phyloP scores from a whole-genome alignment of 2,113 vertebrate genomes.

The Theristicus caerulescens region DNA sequence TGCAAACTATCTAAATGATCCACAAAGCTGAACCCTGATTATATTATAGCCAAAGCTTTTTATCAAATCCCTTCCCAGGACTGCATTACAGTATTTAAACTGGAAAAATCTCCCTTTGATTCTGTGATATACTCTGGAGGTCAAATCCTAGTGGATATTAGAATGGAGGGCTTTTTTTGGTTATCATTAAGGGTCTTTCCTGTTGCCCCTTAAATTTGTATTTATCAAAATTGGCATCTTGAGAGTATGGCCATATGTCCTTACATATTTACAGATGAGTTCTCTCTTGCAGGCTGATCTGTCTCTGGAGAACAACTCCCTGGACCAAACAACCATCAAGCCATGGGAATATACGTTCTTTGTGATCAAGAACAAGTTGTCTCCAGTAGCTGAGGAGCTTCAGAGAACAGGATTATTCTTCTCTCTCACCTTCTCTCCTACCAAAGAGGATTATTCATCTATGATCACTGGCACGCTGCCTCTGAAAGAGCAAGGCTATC shows the following conservation, averaged over 20 bases:
- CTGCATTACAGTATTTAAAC: neutral
- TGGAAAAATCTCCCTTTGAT: neutral
- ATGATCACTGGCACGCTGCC: neutral
- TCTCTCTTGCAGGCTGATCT: neutral
- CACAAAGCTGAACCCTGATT: neutral
- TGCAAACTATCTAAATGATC: neutral
- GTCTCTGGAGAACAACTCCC: neutral
- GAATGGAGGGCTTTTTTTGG: neutral
- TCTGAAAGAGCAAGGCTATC: neutral
- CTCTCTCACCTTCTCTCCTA: neutral
- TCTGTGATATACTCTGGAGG: neutral
- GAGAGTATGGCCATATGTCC: neutral
- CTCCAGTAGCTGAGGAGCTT: neutral
- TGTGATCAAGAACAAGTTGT: neutral
- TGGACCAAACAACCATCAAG: neutral
- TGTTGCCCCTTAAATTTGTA: neutral
- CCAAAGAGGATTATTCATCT: neutral
- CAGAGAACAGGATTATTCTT: neutral
- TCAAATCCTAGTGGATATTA: neutral
- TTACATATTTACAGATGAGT: neutral
- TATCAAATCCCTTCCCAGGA: neutral
- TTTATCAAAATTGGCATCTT: neutral
- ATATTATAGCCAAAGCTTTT: neutral
- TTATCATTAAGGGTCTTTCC: neutral
- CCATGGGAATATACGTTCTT: neutral